Conservation (phyloP, 2,888 invertebrate species). For the Hirtodrosophila alboralis region DNA sequence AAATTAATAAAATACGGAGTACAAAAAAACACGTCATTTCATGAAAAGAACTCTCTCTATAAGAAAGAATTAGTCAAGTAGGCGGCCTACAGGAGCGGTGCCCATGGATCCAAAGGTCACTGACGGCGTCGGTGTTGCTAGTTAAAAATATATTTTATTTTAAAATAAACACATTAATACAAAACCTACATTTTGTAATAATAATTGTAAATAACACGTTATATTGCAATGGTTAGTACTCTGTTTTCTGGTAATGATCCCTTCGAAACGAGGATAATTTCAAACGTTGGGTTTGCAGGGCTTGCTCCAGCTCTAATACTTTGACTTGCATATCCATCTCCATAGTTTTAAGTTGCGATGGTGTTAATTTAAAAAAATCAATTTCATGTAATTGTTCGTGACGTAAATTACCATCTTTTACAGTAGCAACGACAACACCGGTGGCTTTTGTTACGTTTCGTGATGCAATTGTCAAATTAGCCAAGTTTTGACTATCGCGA, state of each 20-base stretch:
- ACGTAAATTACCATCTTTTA: conserved; percentile 93
- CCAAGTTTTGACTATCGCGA: conserved; percentile 90
- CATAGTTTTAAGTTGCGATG: conserved; percentile 96
- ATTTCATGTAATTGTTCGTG: conserved; percentile 95
- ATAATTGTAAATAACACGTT: conserved; percentile 26
- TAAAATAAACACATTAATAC: conserved; percentile 29
- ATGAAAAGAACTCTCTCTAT: too few relatives aligned
- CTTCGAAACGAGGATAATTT: conserved; percentile 93
- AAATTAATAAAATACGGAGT: too few relatives aligned
- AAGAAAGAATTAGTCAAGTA: too few relatives aligned
- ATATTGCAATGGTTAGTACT: conserved; percentile 59
- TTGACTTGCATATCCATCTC: conserved; percentile 99
- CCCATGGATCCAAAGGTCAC: too few relatives aligned
- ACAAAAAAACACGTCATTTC: too few relatives aligned
- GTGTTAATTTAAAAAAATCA: conserved; percentile 93
- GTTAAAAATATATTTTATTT: conserved; percentile 2
- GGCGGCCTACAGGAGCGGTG: too few relatives aligned
- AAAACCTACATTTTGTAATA: conserved; percentile 30
- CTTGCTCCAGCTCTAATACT: conserved; percentile 95
- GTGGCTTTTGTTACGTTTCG: conserved; percentile 95
- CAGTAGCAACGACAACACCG: conserved; percentile 96
- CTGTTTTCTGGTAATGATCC: conserved; percentile 90
- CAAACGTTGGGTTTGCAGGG: conserved; percentile 94
- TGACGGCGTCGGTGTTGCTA: too few relatives aligned
- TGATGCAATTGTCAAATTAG: conserved; percentile 93